Evolutionary conservation across 2,113 vertebrate genomes (phyloP).

Genomic region (Brevimyrus niger): DNA sequence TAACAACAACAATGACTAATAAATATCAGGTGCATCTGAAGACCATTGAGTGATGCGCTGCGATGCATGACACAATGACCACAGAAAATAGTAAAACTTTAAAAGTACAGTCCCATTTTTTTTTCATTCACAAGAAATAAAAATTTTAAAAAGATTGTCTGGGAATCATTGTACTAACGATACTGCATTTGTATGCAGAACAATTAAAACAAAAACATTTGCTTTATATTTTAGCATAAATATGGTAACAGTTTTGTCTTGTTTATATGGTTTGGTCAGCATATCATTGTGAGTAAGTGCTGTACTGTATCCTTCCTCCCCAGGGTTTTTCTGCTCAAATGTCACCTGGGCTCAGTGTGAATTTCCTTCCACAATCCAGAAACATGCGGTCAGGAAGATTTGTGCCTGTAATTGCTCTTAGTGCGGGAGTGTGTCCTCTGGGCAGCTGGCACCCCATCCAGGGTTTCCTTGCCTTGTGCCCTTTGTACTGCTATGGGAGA

Average conservation of each 20-base stretch:
- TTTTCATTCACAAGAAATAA: not conserved
- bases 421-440: not conserved
- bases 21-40: not conserved
- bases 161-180: not conserved
- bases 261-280: not conserved
- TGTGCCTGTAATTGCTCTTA: not conserved
- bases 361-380: not conserved
- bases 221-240: not conserved
- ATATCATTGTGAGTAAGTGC: not conserved
- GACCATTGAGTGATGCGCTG: not conserved
- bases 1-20: not conserved
- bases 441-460: not conserved
- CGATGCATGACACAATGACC: not conserved
- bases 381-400: not conserved
- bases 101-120: not conserved
- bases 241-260: not conserved
- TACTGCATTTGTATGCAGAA: not conserved
- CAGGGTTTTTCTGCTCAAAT: not conserved
- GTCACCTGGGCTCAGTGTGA: not conserved
- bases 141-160: not conserved
- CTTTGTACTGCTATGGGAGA: not conserved
- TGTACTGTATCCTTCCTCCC: not conserved
- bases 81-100: not conserved
- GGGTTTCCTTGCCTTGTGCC: not conserved
- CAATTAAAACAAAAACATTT: not conserved